Conservation (phyloP, 1,140 invertebrate species). For the Apis mellifera region DNA sequence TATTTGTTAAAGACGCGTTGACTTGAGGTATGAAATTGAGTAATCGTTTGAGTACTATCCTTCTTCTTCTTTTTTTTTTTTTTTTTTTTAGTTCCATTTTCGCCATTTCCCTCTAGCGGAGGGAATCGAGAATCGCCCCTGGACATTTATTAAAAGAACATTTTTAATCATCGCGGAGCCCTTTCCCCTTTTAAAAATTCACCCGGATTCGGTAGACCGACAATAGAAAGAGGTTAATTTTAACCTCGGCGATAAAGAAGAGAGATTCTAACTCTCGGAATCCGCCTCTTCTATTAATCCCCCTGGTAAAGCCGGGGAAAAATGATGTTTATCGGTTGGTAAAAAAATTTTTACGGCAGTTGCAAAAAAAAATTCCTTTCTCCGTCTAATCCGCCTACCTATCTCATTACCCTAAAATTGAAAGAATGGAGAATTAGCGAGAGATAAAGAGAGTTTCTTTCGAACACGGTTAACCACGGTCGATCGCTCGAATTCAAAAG, state of each 20-base stretch:
- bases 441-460: too few relatives aligned
- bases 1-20: too few relatives aligned
- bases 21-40: conserved; percentile 42
- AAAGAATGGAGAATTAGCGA: too few relatives aligned
- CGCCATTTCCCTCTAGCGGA: neutral
- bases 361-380: too few relatives aligned
- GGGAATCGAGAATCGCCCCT: neutral
- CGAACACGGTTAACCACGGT: too few relatives aligned
- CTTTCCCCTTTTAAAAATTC: conserved; percentile 3
- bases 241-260: neutral
- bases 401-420: too few relatives aligned
- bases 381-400: too few relatives aligned
- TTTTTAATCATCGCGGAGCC: neutral
- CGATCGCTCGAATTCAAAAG: neutral
- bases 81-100: neutral
- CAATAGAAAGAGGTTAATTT: neutral
- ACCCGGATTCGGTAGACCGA: neutral
- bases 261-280: too few relatives aligned
- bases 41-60: neutral
- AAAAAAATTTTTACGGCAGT: neutral
- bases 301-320: too few relatives aligned
- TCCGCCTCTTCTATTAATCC: neutral
- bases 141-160: neutral
- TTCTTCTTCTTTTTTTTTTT: neutral
- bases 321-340: neutral